Evolutionary conservation across 2,797 vertebrate genomes (phyloP).

Genomic region (Karalla daura): DNA sequence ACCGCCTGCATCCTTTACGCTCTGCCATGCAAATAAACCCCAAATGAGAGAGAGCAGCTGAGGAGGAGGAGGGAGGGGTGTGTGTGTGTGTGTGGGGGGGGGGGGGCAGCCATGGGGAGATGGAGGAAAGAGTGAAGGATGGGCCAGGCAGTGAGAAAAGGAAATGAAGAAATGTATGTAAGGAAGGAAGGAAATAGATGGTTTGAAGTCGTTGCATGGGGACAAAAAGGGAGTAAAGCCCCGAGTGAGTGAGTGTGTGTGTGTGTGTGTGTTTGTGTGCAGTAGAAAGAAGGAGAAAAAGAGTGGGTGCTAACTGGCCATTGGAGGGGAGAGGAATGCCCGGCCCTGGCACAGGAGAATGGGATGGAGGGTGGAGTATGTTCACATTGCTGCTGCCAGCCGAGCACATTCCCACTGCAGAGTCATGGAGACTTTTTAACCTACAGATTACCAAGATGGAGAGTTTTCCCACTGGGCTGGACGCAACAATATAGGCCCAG

Average conservation of each 20-base stretch:
- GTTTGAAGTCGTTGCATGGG: conserved; percentile 54
- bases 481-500: neutral
- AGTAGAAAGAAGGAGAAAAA: conserved; percentile 52
- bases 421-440: conserved; percentile 74
- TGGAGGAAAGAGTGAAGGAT: conserved; percentile 40
- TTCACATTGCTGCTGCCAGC: conserved; percentile 72
- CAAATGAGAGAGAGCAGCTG: conserved; percentile 61
- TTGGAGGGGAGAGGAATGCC: conserved; percentile 79
- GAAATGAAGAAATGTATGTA: conserved; percentile 58
- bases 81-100: conserved; percentile 35
- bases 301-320: conserved; percentile 62
- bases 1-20: conserved; percentile 70
- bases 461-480: conserved; percentile 10
- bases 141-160: conserved; percentile 16
- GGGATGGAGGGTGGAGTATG: conserved; percentile 73
- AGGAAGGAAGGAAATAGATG: conserved; percentile 56
- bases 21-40: conserved; percentile 74
- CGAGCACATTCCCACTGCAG: conserved; percentile 71
- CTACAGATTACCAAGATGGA: conserved; percentile 58
- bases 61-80: conserved; percentile 42
- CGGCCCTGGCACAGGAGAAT: conserved; percentile 72
- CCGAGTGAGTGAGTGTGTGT: too few species aligned
- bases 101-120: conserved; percentile 16
- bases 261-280: conserved; percentile 51
- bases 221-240: conserved; percentile 47